Evolutionary conservation across 2,888 invertebrate species (phyloP), one percentile per base, ranked within the genome.

Genomic region (Idaea biselata): DNA sequence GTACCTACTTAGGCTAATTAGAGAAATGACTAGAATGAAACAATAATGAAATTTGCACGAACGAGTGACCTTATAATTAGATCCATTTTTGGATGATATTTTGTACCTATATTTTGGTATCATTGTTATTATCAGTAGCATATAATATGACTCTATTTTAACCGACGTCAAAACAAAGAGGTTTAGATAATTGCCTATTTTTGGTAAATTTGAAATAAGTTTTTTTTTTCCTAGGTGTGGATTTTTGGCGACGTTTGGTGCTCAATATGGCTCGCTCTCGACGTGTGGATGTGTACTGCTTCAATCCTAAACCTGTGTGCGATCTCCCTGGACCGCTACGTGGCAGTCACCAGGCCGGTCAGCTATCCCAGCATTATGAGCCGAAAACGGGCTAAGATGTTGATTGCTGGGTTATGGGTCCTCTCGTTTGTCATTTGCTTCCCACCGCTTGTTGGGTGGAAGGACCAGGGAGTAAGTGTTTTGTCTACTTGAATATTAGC

Each of bases 241-340:
- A 97, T 99, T 77, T 99, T 99, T 84, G 99, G 99, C 60, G 96
- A 97, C 86, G 94, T 97, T 58, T 98, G 99, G 98, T 99, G 99
- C 91, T 96, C 97, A 67, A 95, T 98, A 71, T 99, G 99, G 99
- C 93, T 99, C 69, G 99, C 99, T 0, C 95, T 99, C 63, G 99
- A 99, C 88, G 99, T 99, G 14, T 98, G 99, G 98, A 97, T 99
- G 97, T 99, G 99, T 91, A 99, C 99, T 0, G 98, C 99, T 0
- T 98, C 98, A 75, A 99, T 99, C 78, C 94, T 99, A 74, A 99
- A 99, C 89, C 94, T 99, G 62, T 98, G 98, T 84, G 99, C 98
- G 76, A 99, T 99, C 82, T 98, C 98, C 16, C 93, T 99, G 81
- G 97, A 97, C 92, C 94, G 99, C 87, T 99, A 99, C 93, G 96